Evolutionary conservation across 2,888 invertebrate genomes (phyloP).

Genomic region (Aricia artaxerxes): DNA sequence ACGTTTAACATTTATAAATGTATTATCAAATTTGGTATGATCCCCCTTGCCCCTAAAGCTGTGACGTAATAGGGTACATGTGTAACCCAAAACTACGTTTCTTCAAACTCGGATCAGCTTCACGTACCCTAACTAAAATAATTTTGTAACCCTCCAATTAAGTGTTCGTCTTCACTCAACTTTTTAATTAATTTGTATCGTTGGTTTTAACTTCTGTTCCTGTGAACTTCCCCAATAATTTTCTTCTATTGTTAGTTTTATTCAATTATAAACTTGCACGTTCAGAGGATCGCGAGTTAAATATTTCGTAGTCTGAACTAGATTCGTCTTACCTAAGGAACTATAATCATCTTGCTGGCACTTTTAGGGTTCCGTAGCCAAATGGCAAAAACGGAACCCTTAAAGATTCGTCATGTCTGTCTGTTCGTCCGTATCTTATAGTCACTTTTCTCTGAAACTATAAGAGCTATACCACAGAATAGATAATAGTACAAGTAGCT

Average conservation of each 20-base stretch:
- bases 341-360: background rate
- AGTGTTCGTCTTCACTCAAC: background rate
- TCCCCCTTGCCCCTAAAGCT: too few species aligned
- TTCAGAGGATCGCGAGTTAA: background rate
- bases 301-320: background rate
- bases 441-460: too few species aligned
- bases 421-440: too few species aligned
- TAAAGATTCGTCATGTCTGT: too few species aligned
- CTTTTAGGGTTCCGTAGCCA: background rate
- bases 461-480: too few species aligned
- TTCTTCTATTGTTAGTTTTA: conserved; percentile 2
- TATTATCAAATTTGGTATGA: too few species aligned
- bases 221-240: background rate
- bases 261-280: conserved; percentile 17
- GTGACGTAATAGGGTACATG: too few species aligned
- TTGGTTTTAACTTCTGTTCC: conserved; percentile 8
- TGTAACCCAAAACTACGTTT: background rate
- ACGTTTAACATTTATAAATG: too few species aligned
- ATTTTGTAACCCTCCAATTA: conserved; percentile 9
- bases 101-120: background rate
- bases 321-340: background rate
- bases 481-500: too few species aligned
- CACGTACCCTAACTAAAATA: background rate
- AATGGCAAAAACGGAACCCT: too few species aligned
- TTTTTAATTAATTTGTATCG: conserved; percentile 25